Evolutionary conservation across 2,797 vertebrate species (phyloP).

Genomic region (Fundulus diaphanus): DNA sequence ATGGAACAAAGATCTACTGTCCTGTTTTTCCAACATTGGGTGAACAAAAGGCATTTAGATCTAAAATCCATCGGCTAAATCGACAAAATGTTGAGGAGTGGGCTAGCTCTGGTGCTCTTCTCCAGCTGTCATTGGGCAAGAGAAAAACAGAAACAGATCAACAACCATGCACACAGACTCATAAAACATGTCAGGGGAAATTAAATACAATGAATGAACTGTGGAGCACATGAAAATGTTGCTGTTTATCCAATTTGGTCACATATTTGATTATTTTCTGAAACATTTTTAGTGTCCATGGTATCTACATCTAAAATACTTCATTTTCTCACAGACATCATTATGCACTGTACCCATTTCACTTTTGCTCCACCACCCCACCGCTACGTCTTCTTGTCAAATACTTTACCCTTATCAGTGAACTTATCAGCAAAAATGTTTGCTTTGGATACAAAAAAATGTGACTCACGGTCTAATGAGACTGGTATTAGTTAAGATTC

Average conservation of each 20-base stretch:
- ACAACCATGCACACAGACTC: too few relatives aligned
- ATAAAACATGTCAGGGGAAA: not conserved
- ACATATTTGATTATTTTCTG: not conserved
- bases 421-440: not conserved
- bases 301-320: not conserved
- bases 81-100: too few relatives aligned
- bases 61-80: too few relatives aligned
- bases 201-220: not conserved
- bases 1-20: not conserved
- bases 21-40: not conserved
- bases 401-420: not conserved
- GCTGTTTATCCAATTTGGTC: too few relatives aligned
- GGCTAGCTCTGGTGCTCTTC: too few relatives aligned
- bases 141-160: not conserved
- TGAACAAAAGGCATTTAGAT: not conserved
- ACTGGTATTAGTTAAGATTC: not conserved
- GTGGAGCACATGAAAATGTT: not conserved
- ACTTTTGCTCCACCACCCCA: not conserved
- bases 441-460: not conserved
- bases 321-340: not conserved
- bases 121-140: too few relatives aligned
- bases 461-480: not conserved
- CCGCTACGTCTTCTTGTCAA: not conserved
- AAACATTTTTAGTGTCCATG: not conserved
- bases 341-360: not conserved